Conservation (phyloP, 2,113 vertebrate species). For the Apeltes quadracus region DNA sequence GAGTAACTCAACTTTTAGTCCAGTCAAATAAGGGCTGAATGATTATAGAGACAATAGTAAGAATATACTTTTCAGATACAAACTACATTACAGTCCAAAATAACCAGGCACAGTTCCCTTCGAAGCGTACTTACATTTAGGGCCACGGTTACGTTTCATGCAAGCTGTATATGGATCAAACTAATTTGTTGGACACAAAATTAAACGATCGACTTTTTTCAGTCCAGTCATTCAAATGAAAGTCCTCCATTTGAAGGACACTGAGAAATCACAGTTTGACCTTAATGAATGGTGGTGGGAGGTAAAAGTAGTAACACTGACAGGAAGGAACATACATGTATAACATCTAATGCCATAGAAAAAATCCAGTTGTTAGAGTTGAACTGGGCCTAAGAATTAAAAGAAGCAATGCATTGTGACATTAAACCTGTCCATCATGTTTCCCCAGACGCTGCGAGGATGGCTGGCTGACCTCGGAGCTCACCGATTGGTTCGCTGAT, state of each 20-base stretch:
- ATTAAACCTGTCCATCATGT: background rate
- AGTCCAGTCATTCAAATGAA: background rate
- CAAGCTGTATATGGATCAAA: background rate
- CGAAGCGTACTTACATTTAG: background rate
- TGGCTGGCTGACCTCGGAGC: slow-evolving; percentile 64
- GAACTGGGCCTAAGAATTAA: background rate
- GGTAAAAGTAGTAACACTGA: background rate
- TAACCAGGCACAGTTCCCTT: background rate
- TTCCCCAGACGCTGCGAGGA: slow-evolving; percentile 56
- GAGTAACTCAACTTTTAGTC: too few relatives aligned
- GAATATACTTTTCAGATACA: background rate
- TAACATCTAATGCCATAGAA: background rate
- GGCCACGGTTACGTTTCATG: background rate
- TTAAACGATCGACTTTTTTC: background rate
- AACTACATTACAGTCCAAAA: background rate
- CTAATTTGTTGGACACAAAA: background rate
- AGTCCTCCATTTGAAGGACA: background rate
- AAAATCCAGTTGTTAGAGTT: background rate
- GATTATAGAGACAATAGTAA: background rate
- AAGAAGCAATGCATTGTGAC: background rate
- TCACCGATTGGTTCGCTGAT: slow-evolving; percentile 57
- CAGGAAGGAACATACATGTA: background rate
- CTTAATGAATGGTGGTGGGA: background rate
- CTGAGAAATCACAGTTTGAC: slow-evolving; percentile 3
- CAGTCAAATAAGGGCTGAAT: background rate